Percentiles rank a stretch among this genome's conserved stretches.
These are phyloP conservation scores for Odobenus rosmarus DNA, from an alignment of 2,113 vertebrate genomes.

Conservation along the genomic window DNA sequence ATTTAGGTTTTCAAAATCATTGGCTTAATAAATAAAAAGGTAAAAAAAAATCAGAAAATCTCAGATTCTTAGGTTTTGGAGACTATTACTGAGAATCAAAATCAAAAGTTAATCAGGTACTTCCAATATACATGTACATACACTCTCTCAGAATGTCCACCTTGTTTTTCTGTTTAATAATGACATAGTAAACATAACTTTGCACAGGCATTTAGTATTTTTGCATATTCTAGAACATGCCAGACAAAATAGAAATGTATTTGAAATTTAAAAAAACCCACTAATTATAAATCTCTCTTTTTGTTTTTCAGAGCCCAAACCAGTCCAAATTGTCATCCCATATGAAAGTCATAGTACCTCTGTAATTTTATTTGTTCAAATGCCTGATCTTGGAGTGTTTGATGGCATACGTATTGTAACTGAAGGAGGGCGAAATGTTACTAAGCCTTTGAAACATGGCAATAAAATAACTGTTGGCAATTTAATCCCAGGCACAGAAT, in stretches of 20 bases:
- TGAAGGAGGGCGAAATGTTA: conserved; percentile 74
- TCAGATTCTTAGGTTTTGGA: neutral
- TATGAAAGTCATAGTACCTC: conserved; percentile 68
- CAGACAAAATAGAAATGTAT: neutral
- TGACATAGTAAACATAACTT: neutral
- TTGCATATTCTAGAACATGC: conserved; percentile 20
- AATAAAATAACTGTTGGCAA: conserved; percentile 83
- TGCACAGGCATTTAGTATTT: neutral
- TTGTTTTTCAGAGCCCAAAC: conserved; percentile 82
- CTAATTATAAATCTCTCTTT: neutral
- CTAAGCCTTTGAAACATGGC: conserved; percentile 72
- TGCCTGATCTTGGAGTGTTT: conserved; percentile 79
- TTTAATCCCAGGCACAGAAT: conserved; percentile 88
- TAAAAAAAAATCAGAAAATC: neutral
- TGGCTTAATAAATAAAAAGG: neutral
- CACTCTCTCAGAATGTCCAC: neutral
- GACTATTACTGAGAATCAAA: neutral
- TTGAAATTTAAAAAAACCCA: neutral
- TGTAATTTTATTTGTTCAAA: conserved; percentile 81
- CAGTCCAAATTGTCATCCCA: conserved; percentile 78
- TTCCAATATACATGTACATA: neutral
- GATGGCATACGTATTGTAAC: conserved; percentile 83
- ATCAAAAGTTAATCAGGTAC: neutral
- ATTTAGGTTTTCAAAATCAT: neutral
- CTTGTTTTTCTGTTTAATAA: neutral